A percentile compares a stretch with the other conserved stretches of the same genome.
Conservation (phyloP, 2,888 invertebrate species). For the Philonicus albiceps region DNA sequence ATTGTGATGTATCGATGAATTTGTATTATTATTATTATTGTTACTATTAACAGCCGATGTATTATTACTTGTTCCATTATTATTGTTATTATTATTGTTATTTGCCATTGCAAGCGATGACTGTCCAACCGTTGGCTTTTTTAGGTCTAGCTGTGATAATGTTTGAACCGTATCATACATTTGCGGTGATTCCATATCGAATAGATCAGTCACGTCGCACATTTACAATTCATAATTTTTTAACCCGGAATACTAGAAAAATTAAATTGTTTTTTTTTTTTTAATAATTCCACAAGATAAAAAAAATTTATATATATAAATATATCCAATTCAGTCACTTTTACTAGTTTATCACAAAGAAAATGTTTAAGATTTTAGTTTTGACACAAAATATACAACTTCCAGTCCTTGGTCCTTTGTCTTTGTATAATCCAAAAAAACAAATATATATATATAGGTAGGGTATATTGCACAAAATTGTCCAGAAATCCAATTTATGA, state of each 20-base stretch:
- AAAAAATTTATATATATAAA: no score
- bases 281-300: background rate
- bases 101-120: slow-evolving; percentile 60
- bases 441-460: no score
- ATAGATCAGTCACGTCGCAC: slow-evolving; percentile 1
- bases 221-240: slow-evolving; percentile 25
- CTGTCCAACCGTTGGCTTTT: slow-evolving; percentile 55
- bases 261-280: background rate
- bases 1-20: slow-evolving; percentile 52
- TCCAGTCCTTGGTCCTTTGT: background rate
- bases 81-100: slow-evolving; percentile 51
- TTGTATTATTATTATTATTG: slow-evolving; percentile 43
- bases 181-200: slow-evolving; percentile 64
- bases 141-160: slow-evolving; percentile 62
- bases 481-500: background rate
- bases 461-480: background rate
- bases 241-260: background rate
- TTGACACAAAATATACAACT: background rate
- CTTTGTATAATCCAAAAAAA: background rate
- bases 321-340: background rate
- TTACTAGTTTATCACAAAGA: background rate
- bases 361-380: background rate
- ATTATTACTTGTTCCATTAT: slow-evolving; percentile 43
- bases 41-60: slow-evolving; percentile 3
- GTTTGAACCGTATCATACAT: slow-evolving; percentile 65